phyloP scores from a whole-genome alignment of 1,140 invertebrate genomes.

The Hydropsyche tenuis region DNA sequence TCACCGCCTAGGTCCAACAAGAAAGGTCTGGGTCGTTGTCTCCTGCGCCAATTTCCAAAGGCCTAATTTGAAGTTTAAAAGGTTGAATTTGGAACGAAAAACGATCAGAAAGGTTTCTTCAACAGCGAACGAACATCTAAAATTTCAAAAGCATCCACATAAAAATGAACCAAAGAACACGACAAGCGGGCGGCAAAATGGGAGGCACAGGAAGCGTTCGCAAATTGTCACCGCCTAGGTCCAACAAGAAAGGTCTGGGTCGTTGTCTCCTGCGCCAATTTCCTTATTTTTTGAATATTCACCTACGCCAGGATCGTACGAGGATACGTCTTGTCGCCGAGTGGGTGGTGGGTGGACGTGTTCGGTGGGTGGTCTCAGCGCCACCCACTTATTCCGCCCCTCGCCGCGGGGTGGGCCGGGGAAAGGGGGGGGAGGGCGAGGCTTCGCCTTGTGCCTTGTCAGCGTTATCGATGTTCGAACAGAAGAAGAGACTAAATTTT shows the following conservation, averaged over 20 bases:
- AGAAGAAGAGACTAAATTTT: constrained; percentile 20
- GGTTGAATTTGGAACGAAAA: too few species aligned
- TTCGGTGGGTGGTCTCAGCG: too few species aligned
- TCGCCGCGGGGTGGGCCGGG: not conserved
- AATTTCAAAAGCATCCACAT: too few species aligned
- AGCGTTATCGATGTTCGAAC: constrained; percentile 24
- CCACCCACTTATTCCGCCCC: not conserved
- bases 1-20: not conserved
- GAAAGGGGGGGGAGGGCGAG: not conserved
- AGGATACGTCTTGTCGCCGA: constrained; percentile 44
- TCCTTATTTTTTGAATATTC: constrained; percentile 42
- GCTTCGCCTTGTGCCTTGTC: constrained; percentile 35
- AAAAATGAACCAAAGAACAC: too few species aligned
- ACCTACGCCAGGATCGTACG: constrained; percentile 37
- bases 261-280: constrained; percentile 22
- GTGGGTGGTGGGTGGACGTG: not conserved
- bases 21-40: not conserved
- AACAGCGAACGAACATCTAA: too few species aligned
- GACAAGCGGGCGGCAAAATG: too few species aligned
- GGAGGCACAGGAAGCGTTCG: too few species aligned
- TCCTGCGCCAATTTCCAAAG: constrained; percentile 34
- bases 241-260: not conserved
- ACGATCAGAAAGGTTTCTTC: too few species aligned
- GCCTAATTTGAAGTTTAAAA: constrained; percentile 7
- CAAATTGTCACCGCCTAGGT: constrained; percentile 25